phyloP scores from a whole-genome alignment of 2,888 invertebrate genomes.

The Andrena chrysosceles region DNA sequence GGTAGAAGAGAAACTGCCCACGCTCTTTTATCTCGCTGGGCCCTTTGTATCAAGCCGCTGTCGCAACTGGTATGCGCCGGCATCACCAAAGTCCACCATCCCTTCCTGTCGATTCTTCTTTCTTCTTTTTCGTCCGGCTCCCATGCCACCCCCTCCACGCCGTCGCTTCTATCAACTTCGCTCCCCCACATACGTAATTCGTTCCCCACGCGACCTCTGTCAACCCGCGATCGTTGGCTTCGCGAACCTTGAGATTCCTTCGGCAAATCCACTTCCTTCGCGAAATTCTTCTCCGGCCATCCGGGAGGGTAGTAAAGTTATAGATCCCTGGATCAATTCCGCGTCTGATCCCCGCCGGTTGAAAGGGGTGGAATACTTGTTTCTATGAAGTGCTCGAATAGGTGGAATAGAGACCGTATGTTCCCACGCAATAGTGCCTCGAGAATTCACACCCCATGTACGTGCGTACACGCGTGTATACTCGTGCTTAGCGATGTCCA shows the following conservation, averaged over 20 bases:
- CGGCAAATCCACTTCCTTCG: no score
- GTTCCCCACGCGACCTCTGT: conserved; percentile 23
- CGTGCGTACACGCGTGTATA: neutral
- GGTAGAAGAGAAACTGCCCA: conserved; percentile 70
- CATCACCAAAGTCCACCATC: conserved; percentile 63
- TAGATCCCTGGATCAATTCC: no score
- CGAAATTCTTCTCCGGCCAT: conserved; percentile 1
- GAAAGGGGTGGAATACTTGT: no score
- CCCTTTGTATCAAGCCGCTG: conserved; percentile 71
- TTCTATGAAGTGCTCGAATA: no score
- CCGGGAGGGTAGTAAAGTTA: no score
- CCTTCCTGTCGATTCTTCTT: conserved; percentile 64
- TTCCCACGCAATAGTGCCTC: conserved; percentile 69
- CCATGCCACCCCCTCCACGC: neutral
- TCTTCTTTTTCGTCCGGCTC: conserved; percentile 21
- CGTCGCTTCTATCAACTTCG: conserved; percentile 25
- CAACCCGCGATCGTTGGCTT: conserved; percentile 24
- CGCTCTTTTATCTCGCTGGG: conserved; percentile 69
- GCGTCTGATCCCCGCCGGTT: no score
- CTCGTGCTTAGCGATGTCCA: conserved; percentile 43
- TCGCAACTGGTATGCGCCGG: conserved; percentile 69
- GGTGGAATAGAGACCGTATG: neutral
- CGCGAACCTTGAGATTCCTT: neutral
- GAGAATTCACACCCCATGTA: conserved; percentile 47
- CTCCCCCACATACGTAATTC: conserved; percentile 37